phyloP scores from a whole-genome alignment of 2,797 vertebrate species.

The Eupleurogrammus muticus region DNA sequence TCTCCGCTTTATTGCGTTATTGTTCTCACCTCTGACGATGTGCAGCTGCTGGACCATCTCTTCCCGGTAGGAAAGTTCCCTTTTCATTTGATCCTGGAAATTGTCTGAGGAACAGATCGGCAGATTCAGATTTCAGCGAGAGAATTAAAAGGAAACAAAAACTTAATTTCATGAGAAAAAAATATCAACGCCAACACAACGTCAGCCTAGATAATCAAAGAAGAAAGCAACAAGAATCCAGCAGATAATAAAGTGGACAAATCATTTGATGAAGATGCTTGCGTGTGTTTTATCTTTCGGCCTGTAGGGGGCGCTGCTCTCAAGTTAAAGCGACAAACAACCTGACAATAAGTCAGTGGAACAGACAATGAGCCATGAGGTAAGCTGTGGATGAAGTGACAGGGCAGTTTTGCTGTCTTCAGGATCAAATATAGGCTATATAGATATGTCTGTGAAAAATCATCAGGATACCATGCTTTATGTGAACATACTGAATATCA shows the following conservation, averaged over 20 bases:
- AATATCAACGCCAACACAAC: neutral
- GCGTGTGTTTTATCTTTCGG: too few species aligned
- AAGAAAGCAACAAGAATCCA: too few species aligned
- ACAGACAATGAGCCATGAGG: too few species aligned
- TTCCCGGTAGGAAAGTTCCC: conserved; percentile 96
- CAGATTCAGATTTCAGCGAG: conserved; percentile 15
- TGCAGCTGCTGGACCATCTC: conserved; percentile 99
- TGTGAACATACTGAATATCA: too few species aligned
- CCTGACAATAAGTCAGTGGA: too few species aligned
- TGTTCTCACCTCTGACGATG: conserved; percentile 94
- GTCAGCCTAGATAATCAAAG: too few species aligned
- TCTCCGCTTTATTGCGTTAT: conserved; percentile 63
- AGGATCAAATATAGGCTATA: too few species aligned
- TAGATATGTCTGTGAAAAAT: too few species aligned
- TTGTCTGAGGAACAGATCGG: conserved; percentile 87
- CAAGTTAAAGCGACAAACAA: conserved; percentile 18
- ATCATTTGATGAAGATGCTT: too few species aligned
- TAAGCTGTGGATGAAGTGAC: too few species aligned
- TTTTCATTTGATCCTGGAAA: conserved; percentile 99
- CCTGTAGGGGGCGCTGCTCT: conserved; percentile 54
- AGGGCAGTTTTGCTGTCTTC: too few species aligned
- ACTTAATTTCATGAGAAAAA: neutral
- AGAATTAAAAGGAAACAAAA: neutral
- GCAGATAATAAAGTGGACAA: neutral
- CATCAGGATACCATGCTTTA: too few species aligned